A percentile compares a stretch with the other conserved stretches of the same genome.
These are phyloP conservation scores for Beroe forskalii DNA, from an alignment of 37 sponge, comb jelly and placozoan species.

Conservation along the genomic window DNA sequence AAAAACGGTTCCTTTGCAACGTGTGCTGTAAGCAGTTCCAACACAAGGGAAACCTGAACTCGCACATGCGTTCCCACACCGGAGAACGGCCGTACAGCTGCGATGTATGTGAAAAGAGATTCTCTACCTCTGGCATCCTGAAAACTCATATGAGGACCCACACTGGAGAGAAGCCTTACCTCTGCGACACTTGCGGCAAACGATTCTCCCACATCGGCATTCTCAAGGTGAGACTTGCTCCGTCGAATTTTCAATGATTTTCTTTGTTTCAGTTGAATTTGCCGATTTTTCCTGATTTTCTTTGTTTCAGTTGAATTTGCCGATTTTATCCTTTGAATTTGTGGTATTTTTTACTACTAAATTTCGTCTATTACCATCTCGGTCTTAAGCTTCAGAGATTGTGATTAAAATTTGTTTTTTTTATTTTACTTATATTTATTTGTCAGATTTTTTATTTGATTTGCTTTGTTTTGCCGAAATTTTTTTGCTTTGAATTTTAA, in stretches of 20 bases:
- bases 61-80: conserved; percentile 40
- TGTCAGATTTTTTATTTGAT: too few relatives aligned
- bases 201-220: conserved; percentile 58
- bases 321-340: too few relatives aligned
- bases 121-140: conserved; percentile 48
- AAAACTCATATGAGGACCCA: too few relatives aligned
- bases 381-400: too few relatives aligned
- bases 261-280: background rate
- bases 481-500: too few relatives aligned
- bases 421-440: too few relatives aligned
- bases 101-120: conserved; percentile 37
- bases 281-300: background rate
- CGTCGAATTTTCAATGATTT: background rate
- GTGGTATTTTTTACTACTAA: too few relatives aligned
- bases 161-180: too few relatives aligned
- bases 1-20: conserved; percentile 39
- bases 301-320: too few relatives aligned
- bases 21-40: conserved; percentile 41
- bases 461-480: too few relatives aligned
- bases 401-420: too few relatives aligned
- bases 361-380: too few relatives aligned
- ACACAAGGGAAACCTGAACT: conserved; percentile 51
- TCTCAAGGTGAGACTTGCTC: conserved; percentile 36
- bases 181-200: conserved; percentile 65
- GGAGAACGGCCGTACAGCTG: conserved; percentile 50